Evolutionary conservation across 2,888 invertebrate genomes (phyloP), one percentile per base, ranked within the genome.

Genomic region (Callyntrura guangdongensis): DNA sequence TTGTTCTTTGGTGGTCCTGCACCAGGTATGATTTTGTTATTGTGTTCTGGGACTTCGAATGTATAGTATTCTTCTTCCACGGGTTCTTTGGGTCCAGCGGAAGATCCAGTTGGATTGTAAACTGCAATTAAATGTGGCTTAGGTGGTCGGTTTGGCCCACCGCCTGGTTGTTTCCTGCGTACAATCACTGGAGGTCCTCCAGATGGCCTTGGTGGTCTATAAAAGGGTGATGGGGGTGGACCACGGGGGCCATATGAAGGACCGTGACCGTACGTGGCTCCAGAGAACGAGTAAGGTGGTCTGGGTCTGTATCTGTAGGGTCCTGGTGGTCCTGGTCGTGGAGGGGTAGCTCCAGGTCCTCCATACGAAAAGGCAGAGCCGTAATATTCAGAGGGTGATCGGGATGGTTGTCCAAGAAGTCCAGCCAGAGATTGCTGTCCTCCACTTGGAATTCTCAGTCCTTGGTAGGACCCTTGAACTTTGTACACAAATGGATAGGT

Each of bases 1-100:
- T 91, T 91, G n/a, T 90, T 90, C 49, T 89, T 89, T 45, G 90
- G 89, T 22, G 92, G 91, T 9, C 89, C 79, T 36, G 86, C 87
- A 17, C 89, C 90, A 0, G 92, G 88, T 74, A 91, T 79, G 56
- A 91, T 36, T 59, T 89, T 89, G 74, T 49, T 83, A 3, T 89
- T 56, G 22, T 47, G 22, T 27, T 83, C 89, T 2, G 89, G 89
- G 0, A 74, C 74, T 47, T 89, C 89, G 27, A 72, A 89, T 12
- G 89, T 89, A 53, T 89, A 89, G 25, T 89, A 89, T 85, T 89
- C 89, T 74, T 89, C 89, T 14, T 89, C 89, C n/a, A 89, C 84
- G 22, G 89, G 85, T 12, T 85, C 89, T 17, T 69, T 64, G 5
- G 77, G 79, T 56, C 89, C 89, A 22, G 77, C 11, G 0, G 72